phyloP scores from a whole-genome alignment of 2,888 invertebrate genomes.

The Nemurella pictetii region DNA sequence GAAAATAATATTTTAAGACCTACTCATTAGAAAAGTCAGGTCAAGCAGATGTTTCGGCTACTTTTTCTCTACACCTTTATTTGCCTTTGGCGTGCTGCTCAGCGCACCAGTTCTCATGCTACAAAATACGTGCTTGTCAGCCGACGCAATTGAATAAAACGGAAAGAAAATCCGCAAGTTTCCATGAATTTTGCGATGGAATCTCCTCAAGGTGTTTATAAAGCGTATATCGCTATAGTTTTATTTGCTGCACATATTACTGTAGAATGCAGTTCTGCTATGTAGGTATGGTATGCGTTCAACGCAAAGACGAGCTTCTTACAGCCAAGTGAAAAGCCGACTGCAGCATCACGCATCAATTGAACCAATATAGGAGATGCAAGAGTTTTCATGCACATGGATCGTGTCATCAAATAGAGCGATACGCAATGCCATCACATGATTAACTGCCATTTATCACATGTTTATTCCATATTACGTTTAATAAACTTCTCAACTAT shows the following conservation, averaged over 20 bases:
- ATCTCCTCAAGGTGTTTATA: constrained; percentile 5
- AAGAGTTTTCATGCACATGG: background rate
- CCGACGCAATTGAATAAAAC: background rate
- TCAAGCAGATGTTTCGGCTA: background rate
- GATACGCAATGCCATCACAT: background rate
- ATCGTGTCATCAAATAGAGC: background rate
- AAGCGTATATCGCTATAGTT: constrained; percentile 2
- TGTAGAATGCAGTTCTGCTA: constrained; percentile 19
- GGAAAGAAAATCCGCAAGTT: background rate
- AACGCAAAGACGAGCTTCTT: constrained; percentile 4
- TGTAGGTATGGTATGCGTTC: constrained; percentile 22
- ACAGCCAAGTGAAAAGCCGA: background rate
- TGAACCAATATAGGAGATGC: background rate
- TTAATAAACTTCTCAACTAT: background rate
- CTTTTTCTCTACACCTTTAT: background rate
- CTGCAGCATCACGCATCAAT: background rate
- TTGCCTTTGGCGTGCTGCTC: background rate
- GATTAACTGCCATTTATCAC: background rate
- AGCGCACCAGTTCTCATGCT: background rate
- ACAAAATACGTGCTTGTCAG: background rate
- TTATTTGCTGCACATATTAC: constrained; percentile 18
- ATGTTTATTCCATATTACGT: background rate
- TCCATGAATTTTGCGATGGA: constrained; percentile 2
- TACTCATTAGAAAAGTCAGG: background rate
- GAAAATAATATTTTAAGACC: background rate